These are phyloP conservation scores for Gallinago media DNA, from an alignment of 2,113 vertebrate species.

Conservation along the genomic window DNA sequence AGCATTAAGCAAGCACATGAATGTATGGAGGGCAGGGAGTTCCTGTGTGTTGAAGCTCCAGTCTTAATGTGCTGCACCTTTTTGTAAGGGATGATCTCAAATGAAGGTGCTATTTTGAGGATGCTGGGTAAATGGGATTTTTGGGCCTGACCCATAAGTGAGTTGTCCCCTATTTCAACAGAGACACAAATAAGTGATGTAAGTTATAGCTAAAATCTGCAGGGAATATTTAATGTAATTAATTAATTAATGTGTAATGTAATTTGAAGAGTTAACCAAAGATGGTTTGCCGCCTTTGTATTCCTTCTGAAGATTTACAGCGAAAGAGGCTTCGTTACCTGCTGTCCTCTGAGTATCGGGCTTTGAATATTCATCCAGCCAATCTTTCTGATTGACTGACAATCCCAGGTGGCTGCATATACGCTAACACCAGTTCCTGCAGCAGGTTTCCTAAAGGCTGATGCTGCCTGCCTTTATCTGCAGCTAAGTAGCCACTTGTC, in stretches of 20 bases:
- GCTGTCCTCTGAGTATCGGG: neutral
- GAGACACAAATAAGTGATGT: neutral
- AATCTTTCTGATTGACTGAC: neutral
- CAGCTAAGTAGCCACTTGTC: neutral
- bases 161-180: neutral
- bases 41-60: neutral
- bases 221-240: neutral
- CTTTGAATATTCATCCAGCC: constrained; percentile 40
- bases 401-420: neutral
- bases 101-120: neutral
- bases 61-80: neutral
- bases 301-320: neutral
- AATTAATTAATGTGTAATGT: neutral
- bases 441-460: neutral
- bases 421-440: neutral
- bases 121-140: neutral
- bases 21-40: neutral
- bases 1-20: neutral
- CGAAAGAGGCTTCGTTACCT: neutral
- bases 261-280: neutral
- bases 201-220: neutral
- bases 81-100: neutral
- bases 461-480: neutral
- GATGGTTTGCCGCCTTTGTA: neutral
- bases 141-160: neutral